Conservation (phyloP, 35 echinoderm and acorn worm species). For the Chiridota heheva region DNA sequence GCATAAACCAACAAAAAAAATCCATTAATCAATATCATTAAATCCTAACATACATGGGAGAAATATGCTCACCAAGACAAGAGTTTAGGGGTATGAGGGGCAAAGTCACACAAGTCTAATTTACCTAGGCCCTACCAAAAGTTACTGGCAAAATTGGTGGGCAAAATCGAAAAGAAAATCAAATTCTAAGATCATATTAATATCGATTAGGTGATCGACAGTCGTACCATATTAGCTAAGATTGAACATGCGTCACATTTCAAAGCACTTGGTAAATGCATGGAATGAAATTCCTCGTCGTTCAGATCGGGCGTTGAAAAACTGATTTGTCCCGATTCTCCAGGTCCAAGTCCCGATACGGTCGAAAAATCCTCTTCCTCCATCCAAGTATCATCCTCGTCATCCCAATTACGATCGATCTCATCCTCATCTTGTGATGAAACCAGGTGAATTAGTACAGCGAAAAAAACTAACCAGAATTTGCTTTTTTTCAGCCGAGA, state of each 20-base stretch:
- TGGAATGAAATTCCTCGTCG: slow-evolving; percentile 78
- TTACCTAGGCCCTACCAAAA: no score
- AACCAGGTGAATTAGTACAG: neutral
- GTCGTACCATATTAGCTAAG: slow-evolving; percentile 68
- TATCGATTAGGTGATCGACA: neutral
- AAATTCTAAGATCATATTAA: no score
- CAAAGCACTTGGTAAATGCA: slow-evolving; percentile 63
- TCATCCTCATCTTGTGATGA: slow-evolving; percentile 1
- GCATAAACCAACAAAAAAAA: no score
- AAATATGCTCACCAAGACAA: no score
- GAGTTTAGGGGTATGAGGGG: no score
- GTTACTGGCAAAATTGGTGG: no score
- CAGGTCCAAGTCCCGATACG: neutral
- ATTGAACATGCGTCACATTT: slow-evolving; percentile 93
- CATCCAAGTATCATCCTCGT: slow-evolving; percentile 16
- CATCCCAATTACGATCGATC: neutral
- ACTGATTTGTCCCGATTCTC: slow-evolving; percentile 33
- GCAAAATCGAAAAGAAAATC: no score
- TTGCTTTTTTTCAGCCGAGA: no score
- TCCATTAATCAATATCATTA: no score
- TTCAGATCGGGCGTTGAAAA: slow-evolving; percentile 69
- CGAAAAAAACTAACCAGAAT: no score
- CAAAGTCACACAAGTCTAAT: no score
- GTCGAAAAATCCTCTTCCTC: slow-evolving; percentile 30
- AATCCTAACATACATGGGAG: no score